Evolutionary conservation across 2,113 vertebrate species (phyloP).

Genomic region (Notothenia rossii): DNA sequence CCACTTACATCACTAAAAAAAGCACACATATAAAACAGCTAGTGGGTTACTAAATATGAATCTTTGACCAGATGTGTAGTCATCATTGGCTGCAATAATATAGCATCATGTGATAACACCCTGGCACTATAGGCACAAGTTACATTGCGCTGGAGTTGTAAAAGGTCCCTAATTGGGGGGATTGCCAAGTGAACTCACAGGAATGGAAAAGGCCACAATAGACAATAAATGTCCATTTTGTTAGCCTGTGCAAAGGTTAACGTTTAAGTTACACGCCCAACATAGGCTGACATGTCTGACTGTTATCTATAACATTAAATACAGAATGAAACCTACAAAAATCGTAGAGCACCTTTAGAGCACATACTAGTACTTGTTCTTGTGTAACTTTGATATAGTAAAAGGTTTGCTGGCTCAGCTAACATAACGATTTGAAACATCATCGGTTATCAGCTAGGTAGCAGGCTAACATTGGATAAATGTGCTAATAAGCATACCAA

Average conservation of each 20-base stretch:
- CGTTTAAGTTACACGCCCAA: constrained; percentile 61
- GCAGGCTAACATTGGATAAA: constrained; percentile 19
- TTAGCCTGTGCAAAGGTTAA: constrained; percentile 61
- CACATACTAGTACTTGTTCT: neutral
- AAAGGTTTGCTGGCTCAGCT: neutral
- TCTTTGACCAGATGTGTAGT: constrained; percentile 63
- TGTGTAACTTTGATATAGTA: neutral
- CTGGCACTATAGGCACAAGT: constrained; percentile 66
- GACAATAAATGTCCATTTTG: constrained; percentile 55
- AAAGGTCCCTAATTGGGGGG: constrained; percentile 68
- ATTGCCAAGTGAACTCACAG: constrained; percentile 52
- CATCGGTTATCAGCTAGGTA: neutral
- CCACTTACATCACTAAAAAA: neutral
- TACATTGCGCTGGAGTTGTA: constrained; percentile 64
- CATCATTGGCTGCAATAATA: constrained; percentile 49
- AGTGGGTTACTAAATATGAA: constrained; percentile 1
- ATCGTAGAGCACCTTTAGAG: neutral
- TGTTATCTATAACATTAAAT: constrained; percentile 17
- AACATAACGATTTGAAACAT: neutral
- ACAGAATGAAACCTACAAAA: constrained; percentile 6
- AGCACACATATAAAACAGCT: neutral
- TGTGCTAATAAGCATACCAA: constrained; percentile 40
- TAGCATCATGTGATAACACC: constrained; percentile 70
- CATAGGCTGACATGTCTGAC: neutral
- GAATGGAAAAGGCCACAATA: constrained; percentile 56